phyloP scores from a whole-genome alignment of 1,140 invertebrate genomes.

The Caenorhabditis briggsae region DNA sequence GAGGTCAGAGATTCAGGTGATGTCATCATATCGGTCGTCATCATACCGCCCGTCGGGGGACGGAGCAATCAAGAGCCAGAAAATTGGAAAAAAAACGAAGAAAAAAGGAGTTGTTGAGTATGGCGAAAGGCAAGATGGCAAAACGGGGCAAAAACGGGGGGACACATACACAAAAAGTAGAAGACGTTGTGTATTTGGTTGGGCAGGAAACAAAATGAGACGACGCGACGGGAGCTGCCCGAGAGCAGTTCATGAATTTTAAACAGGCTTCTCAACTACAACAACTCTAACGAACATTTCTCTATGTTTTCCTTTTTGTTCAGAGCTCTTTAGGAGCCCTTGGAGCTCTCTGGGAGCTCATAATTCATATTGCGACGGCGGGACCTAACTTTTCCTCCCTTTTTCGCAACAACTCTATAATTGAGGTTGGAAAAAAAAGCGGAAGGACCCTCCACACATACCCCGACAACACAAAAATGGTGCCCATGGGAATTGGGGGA shows the following conservation, averaged over 20 bases:
- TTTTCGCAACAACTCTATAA: constrained; percentile 9
- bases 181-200: constrained; percentile 11
- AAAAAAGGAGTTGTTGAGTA: constrained; percentile 4
- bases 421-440: not conserved
- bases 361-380: not conserved
- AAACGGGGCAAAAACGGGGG: not conserved
- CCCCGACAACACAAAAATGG: not conserved
- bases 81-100: constrained; percentile 19
- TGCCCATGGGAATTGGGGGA: constrained; percentile 19
- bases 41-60: not conserved
- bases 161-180: constrained; percentile 6
- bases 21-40: constrained; percentile 13
- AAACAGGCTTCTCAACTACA: constrained; percentile 4
- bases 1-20: constrained; percentile 23
- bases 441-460: too few species aligned
- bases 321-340: too few species aligned
- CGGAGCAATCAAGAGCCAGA: constrained; percentile 55
- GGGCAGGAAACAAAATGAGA: constrained; percentile 41
- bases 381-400: too few species aligned
- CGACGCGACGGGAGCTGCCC: not conserved
- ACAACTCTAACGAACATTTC: not conserved
- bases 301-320: too few species aligned
- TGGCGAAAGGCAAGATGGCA: not conserved
- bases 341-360: not conserved
- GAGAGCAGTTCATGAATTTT: constrained; percentile 45